Conservation (phyloP, 1,140 invertebrate genomes). For the Lepeophtheirus salmonis region DNA sequence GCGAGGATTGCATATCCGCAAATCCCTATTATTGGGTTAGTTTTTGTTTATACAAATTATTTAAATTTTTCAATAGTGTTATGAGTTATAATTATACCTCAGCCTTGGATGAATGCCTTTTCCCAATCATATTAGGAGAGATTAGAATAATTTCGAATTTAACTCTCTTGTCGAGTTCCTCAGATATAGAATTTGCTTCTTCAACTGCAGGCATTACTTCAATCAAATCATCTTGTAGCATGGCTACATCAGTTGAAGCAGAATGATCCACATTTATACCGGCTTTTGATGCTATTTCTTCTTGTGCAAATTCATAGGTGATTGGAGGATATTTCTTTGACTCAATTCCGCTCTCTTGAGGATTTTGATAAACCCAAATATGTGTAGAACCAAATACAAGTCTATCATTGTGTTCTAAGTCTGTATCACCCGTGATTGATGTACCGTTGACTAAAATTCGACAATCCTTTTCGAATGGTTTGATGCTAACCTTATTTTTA, state of each 20-base stretch:
- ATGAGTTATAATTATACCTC: constrained; percentile 30
- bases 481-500: constrained; percentile 31
- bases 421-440: constrained; percentile 26
- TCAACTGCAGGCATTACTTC: constrained; percentile 38
- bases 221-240: constrained; percentile 38
- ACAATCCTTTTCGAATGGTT: constrained; percentile 30
- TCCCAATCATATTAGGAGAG: constrained; percentile 36
- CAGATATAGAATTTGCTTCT: constrained; percentile 39
- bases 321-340: constrained; percentile 30
- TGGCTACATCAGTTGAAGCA: constrained; percentile 28
- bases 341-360: constrained; percentile 27
- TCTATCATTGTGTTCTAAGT: constrained; percentile 38
- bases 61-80: too few relatives aligned
- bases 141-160: constrained; percentile 40
- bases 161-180: constrained; percentile 37
- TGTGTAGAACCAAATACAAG: constrained; percentile 39
- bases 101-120: constrained; percentile 28
- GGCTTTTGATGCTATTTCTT: constrained; percentile 38
- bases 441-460: constrained; percentile 34
- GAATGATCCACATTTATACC: constrained; percentile 30
- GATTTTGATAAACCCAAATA: constrained; percentile 37
- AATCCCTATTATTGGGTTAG: background rate
- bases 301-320: constrained; percentile 37
- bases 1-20: constrained; percentile 3
- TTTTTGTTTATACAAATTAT: background rate